Evolutionary conservation across 2,113 vertebrate species (phyloP).

Genomic region (Phocoena sinus): DNA sequence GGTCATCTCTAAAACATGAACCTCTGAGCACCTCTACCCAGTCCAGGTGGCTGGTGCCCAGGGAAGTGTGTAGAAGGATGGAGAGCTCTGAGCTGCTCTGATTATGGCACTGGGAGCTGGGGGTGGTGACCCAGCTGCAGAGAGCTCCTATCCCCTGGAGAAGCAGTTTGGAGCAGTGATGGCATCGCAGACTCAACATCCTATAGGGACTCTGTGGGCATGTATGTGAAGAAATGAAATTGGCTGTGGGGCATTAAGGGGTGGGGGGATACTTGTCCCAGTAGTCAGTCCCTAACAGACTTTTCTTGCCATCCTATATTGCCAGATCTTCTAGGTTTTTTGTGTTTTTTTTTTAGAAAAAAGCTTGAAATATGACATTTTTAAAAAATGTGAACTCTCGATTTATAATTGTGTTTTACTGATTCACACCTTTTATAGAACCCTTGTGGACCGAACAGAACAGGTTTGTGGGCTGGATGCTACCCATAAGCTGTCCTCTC

Average conservation of each 20-base stretch:
- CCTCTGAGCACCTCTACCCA: background rate
- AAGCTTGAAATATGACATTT: background rate
- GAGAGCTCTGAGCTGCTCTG: background rate
- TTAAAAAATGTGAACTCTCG: background rate
- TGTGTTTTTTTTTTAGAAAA: background rate
- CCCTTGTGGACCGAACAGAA: background rate
- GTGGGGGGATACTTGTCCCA: background rate
- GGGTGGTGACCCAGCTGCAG: background rate
- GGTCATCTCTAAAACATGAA: background rate
- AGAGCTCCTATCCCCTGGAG: background rate
- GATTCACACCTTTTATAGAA: background rate
- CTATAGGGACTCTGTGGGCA: background rate
- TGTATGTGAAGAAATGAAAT: background rate
- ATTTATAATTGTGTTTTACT: background rate
- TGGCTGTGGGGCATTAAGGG: background rate
- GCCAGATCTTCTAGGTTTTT: background rate
- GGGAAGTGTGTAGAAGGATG: background rate
- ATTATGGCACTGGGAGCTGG: background rate
- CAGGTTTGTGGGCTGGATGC: background rate
- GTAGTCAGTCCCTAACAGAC: background rate
- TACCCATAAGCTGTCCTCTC: background rate
- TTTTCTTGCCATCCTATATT: background rate
- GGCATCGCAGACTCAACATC: background rate
- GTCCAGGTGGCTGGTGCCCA: background rate
- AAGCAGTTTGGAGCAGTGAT: background rate